Evolutionary conservation across 1,140 invertebrate species (phyloP).

Genomic region (Eumeta japonica): DNA sequence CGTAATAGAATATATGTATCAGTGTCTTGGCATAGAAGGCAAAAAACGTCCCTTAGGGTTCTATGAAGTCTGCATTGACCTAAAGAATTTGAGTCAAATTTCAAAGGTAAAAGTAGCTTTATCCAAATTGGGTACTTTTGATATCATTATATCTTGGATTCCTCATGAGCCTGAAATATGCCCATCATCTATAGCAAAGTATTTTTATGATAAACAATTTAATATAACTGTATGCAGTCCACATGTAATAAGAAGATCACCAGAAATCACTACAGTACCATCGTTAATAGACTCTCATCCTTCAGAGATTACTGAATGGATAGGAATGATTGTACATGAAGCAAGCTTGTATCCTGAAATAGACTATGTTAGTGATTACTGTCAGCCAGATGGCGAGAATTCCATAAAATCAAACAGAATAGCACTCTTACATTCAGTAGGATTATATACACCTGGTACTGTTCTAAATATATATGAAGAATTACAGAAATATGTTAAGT

Average conservation of each 20-base stretch:
- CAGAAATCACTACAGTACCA: constrained; percentile 31
- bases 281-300: constrained; percentile 24
- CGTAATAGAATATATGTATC: constrained; percentile 28
- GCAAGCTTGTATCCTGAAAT: constrained; percentile 23
- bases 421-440: constrained; percentile 28
- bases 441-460: constrained; percentile 27
- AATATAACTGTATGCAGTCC: constrained; percentile 21
- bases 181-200: constrained; percentile 44
- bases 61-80: constrained; percentile 31
- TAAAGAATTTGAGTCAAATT: constrained; percentile 23
- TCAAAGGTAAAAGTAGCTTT: constrained; percentile 21
- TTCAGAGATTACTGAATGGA: constrained; percentile 41
- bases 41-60: constrained; percentile 26
- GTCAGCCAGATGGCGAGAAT: constrained; percentile 25
- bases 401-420: constrained; percentile 29
- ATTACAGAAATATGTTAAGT: constrained; percentile 22
- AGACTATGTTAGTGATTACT: constrained; percentile 34
- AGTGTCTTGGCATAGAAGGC: constrained; percentile 41
- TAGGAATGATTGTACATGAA: constrained; percentile 34
- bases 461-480: constrained; percentile 20
- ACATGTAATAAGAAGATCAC: constrained; percentile 16
- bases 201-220: constrained; percentile 29
- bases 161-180: constrained; percentile 31
- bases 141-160: constrained; percentile 37
- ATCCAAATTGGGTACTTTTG: constrained; percentile 27